Evolutionary conservation across 2,888 invertebrate species (phyloP).

Genomic region (Acutogordius australiensis): DNA sequence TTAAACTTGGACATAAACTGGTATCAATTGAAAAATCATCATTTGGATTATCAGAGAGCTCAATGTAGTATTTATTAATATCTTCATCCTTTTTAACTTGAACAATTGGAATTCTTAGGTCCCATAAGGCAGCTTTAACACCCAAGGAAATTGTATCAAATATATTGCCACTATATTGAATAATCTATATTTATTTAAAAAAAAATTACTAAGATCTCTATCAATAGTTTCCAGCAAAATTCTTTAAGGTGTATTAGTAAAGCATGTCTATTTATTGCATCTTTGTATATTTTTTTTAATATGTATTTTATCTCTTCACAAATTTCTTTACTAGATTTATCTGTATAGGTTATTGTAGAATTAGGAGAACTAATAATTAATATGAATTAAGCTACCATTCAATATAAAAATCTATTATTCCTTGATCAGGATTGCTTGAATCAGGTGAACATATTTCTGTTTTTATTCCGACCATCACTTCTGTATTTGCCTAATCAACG

Average conservation of each 20-base stretch:
- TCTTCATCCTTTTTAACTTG: background rate
- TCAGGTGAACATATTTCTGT: background rate
- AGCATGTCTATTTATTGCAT: background rate
- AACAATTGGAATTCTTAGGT: background rate
- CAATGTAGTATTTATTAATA: background rate
- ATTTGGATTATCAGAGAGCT: background rate
- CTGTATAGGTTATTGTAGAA: background rate
- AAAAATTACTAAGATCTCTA: slow-evolving; percentile 6
- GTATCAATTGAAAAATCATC: background rate
- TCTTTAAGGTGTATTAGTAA: background rate
- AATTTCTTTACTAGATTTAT: background rate
- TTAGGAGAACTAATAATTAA: background rate
- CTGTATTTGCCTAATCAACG: background rate
- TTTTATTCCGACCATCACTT: background rate
- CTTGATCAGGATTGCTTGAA: background rate
- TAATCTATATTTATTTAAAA: background rate
- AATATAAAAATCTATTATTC: background rate
- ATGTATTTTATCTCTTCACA: background rate
- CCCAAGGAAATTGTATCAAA: background rate
- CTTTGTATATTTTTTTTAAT: background rate
- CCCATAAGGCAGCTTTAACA: background rate
- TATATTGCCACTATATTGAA: slow-evolving; percentile 4
- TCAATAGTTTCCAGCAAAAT: background rate
- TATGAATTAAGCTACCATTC: background rate
- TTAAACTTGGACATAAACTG: background rate